phyloP scores from a whole-genome alignment of 2,113 vertebrate genomes.

The Lagopus muta region DNA sequence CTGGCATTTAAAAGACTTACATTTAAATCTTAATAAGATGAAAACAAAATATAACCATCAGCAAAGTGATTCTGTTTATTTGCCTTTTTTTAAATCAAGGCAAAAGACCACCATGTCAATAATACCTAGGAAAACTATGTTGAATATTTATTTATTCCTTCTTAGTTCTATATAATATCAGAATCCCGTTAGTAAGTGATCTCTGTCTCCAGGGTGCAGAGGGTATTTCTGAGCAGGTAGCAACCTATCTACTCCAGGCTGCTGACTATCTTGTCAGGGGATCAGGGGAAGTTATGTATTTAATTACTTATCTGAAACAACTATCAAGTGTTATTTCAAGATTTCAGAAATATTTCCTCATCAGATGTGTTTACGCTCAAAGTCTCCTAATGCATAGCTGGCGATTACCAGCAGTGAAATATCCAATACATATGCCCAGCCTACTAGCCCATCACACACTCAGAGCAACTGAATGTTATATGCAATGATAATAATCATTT shows the following conservation, averaged over 20 bases:
- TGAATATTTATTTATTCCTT: conserved; percentile 60
- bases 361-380: not conserved
- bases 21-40: not conserved
- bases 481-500: not conserved
- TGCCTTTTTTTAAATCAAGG: not conserved
- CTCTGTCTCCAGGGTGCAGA: conserved; percentile 21
- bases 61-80: not conserved
- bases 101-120: not conserved
- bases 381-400: not conserved
- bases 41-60: conserved; percentile 19
- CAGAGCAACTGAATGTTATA: not conserved
- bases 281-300: not conserved
- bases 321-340: not conserved
- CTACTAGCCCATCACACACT: not conserved
- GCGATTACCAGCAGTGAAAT: conserved; percentile 44
- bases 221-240: conserved; percentile 30
- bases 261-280: conserved; percentile 31
- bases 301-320: conserved; percentile 47
- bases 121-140: not conserved
- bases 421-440: not conserved
- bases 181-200: conserved; percentile 6
- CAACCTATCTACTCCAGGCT: conserved; percentile 26
- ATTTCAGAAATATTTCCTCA: conserved; percentile 24
- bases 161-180: conserved; percentile 42
- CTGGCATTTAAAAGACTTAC: not conserved